These are phyloP conservation scores for Hylomyscus alleni DNA, from an alignment of 2,797 vertebrate genomes.

Conservation along the genomic window DNA sequence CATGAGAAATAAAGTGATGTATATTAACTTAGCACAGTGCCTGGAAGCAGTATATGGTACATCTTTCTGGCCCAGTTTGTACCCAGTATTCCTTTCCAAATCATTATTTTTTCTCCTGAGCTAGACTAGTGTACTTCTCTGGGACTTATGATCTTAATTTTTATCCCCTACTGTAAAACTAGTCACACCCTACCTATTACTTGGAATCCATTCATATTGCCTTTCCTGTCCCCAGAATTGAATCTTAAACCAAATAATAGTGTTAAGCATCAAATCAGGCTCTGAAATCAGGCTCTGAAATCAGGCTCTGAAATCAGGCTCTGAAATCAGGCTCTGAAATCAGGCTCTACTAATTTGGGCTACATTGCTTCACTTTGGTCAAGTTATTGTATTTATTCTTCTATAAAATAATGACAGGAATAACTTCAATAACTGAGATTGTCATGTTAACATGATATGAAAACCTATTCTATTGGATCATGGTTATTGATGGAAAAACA, in stretches of 20 bases:
- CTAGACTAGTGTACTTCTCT: neutral
- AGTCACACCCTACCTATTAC: neutral
- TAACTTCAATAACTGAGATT: constrained; percentile 17
- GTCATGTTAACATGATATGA: neutral
- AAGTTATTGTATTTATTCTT: constrained; percentile 56
- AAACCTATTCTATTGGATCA: neutral
- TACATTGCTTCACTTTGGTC: neutral
- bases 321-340: neutral
- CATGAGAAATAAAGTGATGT: neutral
- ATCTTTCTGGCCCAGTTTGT: neutral
- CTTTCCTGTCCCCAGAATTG: neutral
- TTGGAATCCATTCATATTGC: constrained; percentile 56
- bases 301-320: constrained; percentile 1
- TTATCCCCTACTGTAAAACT: constrained; percentile 13
- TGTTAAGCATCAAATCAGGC: neutral
- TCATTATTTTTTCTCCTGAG: neutral
- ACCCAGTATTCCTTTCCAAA: neutral
- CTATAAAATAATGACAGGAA: neutral
- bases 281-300: neutral
- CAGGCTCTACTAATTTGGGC: neutral
- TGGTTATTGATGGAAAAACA: constrained; percentile 15
- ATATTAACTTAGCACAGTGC: neutral
- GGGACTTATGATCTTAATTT: neutral
- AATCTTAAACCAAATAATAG: neutral
- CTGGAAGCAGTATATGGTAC: neutral